Evolutionary conservation across 2,888 invertebrate species (phyloP).

Genomic region (Mesopsocus fuscifrons): DNA sequence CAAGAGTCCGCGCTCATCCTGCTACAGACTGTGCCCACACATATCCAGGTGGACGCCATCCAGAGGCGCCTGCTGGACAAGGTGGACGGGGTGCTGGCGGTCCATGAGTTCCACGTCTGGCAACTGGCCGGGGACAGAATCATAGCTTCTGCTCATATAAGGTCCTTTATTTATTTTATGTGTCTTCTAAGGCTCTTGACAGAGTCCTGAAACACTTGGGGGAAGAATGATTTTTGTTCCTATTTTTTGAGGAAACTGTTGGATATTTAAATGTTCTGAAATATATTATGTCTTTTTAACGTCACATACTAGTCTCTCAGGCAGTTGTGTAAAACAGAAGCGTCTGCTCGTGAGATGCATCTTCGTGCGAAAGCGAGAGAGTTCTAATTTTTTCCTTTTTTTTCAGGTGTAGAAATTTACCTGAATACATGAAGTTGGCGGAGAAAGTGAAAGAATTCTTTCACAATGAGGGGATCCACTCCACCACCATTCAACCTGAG

Average conservation of each 20-base stretch:
- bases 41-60: slow-evolving; percentile 76
- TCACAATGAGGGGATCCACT: slow-evolving; percentile 96
- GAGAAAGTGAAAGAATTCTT: slow-evolving; percentile 93
- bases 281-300: too few species aligned
- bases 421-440: slow-evolving; percentile 94
- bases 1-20: slow-evolving; percentile 88
- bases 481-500: slow-evolving; percentile 96
- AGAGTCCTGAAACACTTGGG: too few species aligned
- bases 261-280: too few species aligned
- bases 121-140: slow-evolving; percentile 92
- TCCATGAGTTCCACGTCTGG: slow-evolving; percentile 98
- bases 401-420: slow-evolving; percentile 68
- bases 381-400: slow-evolving; percentile 3
- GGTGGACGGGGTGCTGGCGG: slow-evolving; percentile 85
- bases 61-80: slow-evolving; percentile 70
- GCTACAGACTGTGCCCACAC: slow-evolving; percentile 95
- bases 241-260: too few species aligned
- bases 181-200: too few species aligned
- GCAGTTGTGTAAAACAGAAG: too few species aligned
- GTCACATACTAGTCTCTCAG: too few species aligned
- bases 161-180: too few species aligned
- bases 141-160: slow-evolving; percentile 92
- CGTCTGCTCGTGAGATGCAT: not conserved
- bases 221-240: too few species aligned
- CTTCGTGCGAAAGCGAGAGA: not conserved